Conservation (phyloP, 2,888 invertebrate genomes). For the Bombyx huttoni region DNA sequence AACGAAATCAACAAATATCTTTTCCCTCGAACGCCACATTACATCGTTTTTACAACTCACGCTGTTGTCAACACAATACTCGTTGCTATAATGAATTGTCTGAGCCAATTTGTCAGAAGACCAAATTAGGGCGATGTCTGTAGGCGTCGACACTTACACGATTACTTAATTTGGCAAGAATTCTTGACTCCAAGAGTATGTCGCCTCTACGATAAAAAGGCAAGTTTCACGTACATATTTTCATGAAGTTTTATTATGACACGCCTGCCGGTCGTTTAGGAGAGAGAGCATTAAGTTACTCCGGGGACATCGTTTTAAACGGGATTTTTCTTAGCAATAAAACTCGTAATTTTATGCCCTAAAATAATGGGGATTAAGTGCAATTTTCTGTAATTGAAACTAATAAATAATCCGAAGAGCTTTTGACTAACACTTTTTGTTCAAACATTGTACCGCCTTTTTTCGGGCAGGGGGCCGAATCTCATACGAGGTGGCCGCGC, state of each 20-base stretch:
- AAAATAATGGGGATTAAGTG: background rate
- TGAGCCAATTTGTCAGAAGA: conserved; percentile 5
- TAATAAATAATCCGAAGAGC: background rate
- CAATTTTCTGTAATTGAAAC: background rate
- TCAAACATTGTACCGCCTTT: background rate
- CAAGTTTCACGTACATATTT: background rate
- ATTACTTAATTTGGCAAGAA: conserved; percentile 4
- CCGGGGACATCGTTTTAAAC: background rate
- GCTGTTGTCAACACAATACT: background rate
- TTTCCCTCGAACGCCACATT: background rate
- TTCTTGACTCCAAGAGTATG: background rate
- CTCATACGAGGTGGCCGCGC: no score
- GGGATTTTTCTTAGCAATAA: background rate
- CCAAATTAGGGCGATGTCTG: conserved; percentile 5
- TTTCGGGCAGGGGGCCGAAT: no score
- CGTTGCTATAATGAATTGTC: conserved; percentile 2
- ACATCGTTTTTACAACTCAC: background rate
- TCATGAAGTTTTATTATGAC: background rate
- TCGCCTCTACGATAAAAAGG: background rate
- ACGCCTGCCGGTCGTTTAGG: background rate
- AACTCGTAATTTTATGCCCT: background rate
- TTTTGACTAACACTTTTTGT: background rate
- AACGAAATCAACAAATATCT: background rate
- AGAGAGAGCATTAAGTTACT: background rate
- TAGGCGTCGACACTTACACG: conserved; percentile 4